Conservation (phyloP, 2,113 vertebrate genomes). For the Sebastes schlegelii region DNA sequence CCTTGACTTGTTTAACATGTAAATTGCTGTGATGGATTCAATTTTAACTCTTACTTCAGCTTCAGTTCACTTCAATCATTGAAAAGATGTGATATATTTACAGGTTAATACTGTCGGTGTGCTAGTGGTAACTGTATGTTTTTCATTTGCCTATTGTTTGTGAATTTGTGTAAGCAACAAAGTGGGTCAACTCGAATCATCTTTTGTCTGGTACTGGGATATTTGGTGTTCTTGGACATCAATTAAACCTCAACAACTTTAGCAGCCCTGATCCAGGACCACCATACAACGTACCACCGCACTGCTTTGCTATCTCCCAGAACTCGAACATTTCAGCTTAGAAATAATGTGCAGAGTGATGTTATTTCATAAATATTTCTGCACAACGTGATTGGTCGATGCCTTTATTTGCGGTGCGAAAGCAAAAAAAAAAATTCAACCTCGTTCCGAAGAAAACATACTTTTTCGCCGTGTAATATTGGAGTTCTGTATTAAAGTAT, state of each 20-base stretch:
- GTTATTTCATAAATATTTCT: no score
- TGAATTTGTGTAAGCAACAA: conserved; percentile 54
- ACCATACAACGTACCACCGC: neutral
- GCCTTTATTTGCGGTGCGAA: no score
- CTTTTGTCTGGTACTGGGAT: neutral
- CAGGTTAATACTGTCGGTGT: conserved; percentile 62
- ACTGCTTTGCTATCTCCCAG: neutral
- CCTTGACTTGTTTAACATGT: conserved; percentile 52
- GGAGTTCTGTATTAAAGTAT: no score
- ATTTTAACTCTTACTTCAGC: conserved; percentile 44
- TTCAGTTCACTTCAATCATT: conserved; percentile 44
- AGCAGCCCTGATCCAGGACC: conserved; percentile 20
- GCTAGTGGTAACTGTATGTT: conserved; percentile 61
- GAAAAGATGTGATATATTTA: conserved; percentile 57
- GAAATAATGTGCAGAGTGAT: neutral
- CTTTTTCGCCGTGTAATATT: no score
- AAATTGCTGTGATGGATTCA: conserved; percentile 71
- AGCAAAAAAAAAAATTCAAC: no score
- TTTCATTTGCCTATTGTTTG: conserved; percentile 56
- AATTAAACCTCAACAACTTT: neutral
- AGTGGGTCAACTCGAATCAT: conserved; percentile 1
- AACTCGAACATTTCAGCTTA: neutral
- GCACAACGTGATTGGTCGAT: no score
- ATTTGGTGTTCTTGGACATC: neutral
- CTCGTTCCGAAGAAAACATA: no score